Evolutionary conservation across 2,888 invertebrate species (phyloP), one percentile per base, ranked within the genome.

Genomic region (Caenorhabditis macrosperma): DNA sequence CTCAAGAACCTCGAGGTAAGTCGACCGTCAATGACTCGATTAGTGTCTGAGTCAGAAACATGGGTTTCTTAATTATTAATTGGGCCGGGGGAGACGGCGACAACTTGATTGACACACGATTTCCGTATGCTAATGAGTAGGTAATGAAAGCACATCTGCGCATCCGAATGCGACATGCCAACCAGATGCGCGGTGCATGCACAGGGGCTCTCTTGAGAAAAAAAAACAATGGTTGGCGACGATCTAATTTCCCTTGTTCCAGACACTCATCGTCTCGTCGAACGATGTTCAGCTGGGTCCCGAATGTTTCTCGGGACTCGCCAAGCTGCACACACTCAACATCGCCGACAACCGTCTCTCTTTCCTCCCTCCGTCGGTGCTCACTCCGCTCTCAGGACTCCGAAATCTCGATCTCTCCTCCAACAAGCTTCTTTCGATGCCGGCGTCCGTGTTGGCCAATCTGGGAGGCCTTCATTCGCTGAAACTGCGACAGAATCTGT

Each of bases 311-410:
- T 17, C 75, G 12, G 85, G 85, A 33, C 78, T 85, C 35, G 35
- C 44, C 12, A 52, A 74, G 15, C 52, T 85, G 17, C 67, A 80
- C 24, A 71, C 59, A 17, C 79, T 85, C 6, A 54, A 57, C 20
- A 55, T 85, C 35, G 68, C 82, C 15, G 67, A 74, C 24, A 83
- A 83, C 44, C 64, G 76, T 15, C 59, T 85, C 17, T 75, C 82
- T 12, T 85, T 75, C 52, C 78, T 85, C 6, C 85, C 85, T n/a
- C 85, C 85, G 7, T 71, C 81, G 4, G 82, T 82, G 17, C 74
- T 85, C 33, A 67, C 69, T 24, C 80, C 82, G 10, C 50, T 82
- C 9, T 48, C 55, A 1, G 44, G 44, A 7, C 54, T 83, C 2
- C 54, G 68, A 35, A 38, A 48, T 17, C 66, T 85, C 30, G 82